These are phyloP conservation scores for Anhinga rufa DNA, from an alignment of 2,113 vertebrate species.

Conservation along the genomic window DNA sequence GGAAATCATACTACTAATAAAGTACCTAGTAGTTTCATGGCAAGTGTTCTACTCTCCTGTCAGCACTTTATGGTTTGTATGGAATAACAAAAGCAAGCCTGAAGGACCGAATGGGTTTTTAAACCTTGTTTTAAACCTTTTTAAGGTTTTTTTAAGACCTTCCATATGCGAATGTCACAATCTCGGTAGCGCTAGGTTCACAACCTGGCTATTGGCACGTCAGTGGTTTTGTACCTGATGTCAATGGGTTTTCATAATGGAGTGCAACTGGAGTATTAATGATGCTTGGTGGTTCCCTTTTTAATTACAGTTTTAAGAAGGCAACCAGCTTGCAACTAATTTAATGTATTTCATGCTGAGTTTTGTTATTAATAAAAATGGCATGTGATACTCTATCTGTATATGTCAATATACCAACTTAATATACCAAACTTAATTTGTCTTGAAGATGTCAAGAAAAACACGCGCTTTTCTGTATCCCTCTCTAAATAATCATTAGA, in stretches of 20 bases:
- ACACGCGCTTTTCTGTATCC: background rate
- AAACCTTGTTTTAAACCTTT: too few species aligned
- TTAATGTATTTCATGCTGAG: background rate
- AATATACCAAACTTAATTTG: background rate
- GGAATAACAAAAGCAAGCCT: background rate
- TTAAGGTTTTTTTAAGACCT: background rate
- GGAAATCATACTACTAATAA: background rate
- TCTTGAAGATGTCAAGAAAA: background rate
- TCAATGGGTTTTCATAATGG: background rate
- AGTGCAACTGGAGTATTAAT: background rate
- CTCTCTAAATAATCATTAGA: background rate
- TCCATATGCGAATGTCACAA: background rate
- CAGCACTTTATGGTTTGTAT: background rate
- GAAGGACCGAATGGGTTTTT: background rate
- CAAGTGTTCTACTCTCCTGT: background rate
- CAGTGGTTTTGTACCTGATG: background rate
- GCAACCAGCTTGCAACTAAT: background rate
- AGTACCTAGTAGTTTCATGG: background rate
- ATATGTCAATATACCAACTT: background rate
- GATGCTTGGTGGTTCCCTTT: background rate
- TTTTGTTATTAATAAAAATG: slow-evolving; percentile 34
- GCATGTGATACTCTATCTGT: background rate
- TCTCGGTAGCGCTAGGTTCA: accelerated
- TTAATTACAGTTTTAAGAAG: background rate
- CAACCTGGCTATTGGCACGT: background rate